Percentiles rank a stretch among this genome's conserved stretches.
These are phyloP conservation scores for Eupsilia transversa DNA, from an alignment of 2,888 invertebrate genomes.

Conservation along the genomic window DNA sequence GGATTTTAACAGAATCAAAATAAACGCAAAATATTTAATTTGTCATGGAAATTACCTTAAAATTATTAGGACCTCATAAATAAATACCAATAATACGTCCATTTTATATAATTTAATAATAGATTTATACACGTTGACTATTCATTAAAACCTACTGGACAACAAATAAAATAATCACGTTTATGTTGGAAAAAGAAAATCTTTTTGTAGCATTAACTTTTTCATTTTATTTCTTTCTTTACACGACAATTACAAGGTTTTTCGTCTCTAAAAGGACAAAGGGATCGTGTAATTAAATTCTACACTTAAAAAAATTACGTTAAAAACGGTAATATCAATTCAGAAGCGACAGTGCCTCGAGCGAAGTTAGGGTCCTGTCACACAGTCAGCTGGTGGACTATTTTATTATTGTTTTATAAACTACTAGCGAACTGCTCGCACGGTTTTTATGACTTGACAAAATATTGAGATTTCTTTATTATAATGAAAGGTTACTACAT, in stretches of 20 bases:
- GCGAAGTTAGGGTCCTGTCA: slow-evolving; percentile 18
- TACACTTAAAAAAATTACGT: slow-evolving; percentile 48
- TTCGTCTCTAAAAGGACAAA: slow-evolving; percentile 49
- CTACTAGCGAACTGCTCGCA: background rate
- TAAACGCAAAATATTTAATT: background rate
- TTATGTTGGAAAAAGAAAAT: slow-evolving; percentile 20
- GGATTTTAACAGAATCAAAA: background rate
- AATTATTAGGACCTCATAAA: background rate
- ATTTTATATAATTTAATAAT: background rate
- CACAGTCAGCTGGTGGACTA: background rate
- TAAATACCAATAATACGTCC: background rate
- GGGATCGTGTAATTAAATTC: slow-evolving; percentile 53
- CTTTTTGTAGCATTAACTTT: slow-evolving; percentile 27
- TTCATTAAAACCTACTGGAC: slow-evolving; percentile 17
- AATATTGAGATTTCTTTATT: background rate
- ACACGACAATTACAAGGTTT: slow-evolving; percentile 54
- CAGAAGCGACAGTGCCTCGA: slow-evolving; percentile 40
- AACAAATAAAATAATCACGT: slow-evolving; percentile 5
- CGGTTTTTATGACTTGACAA: background rate
- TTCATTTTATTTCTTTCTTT: slow-evolving; percentile 42
- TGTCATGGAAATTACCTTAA: background rate
- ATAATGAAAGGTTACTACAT: background rate
- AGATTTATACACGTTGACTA: background rate
- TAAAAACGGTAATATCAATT: slow-evolving; percentile 55
- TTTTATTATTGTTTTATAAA: slow-evolving; percentile 3